These are phyloP conservation scores for Pseudomyrmex flavicornis DNA, from an alignment of 1,140 invertebrate genomes.

Conservation along the genomic window DNA sequence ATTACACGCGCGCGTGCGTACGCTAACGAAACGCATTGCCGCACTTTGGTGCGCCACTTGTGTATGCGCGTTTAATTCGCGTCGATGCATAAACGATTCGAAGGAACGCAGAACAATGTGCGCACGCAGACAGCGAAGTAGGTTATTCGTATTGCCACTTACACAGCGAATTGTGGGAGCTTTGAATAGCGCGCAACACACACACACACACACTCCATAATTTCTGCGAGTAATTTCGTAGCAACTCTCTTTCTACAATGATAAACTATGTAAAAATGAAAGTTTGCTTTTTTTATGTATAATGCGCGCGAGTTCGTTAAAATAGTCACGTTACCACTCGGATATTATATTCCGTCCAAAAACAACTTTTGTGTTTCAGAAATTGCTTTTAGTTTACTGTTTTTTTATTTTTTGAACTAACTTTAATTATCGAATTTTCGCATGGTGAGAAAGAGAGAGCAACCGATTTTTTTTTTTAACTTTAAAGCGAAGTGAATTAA, in stretches of 20 bases:
- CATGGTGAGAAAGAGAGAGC: too few relatives aligned
- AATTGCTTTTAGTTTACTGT: neutral
- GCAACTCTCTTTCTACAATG: too few relatives aligned
- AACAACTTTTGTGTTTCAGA: neutral
- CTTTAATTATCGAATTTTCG: constrained; percentile 37
- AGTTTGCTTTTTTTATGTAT: too few relatives aligned
- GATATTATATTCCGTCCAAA: neutral
- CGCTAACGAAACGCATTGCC: constrained; percentile 11
- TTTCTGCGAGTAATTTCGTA: too few relatives aligned
- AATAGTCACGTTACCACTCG: neutral
- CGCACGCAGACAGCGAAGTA: neutral
- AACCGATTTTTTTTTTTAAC: neutral
- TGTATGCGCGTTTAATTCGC: constrained; percentile 17
- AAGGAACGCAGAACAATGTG: neutral
- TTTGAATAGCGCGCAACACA: too few relatives aligned
- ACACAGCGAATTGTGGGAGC: neutral
- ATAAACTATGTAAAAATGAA: too few relatives aligned
- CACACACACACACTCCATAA: too few relatives aligned
- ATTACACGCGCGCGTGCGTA: constrained; percentile 3
- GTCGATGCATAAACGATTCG: neutral
- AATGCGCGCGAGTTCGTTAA: neutral
- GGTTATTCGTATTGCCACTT: neutral
- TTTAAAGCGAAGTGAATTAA: neutral
- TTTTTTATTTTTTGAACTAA: neutral
- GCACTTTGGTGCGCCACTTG: neutral